These are phyloP conservation scores for Diplosoma virens DNA, from an alignment of 23 tunicate genomes.

Conservation along the genomic window DNA sequence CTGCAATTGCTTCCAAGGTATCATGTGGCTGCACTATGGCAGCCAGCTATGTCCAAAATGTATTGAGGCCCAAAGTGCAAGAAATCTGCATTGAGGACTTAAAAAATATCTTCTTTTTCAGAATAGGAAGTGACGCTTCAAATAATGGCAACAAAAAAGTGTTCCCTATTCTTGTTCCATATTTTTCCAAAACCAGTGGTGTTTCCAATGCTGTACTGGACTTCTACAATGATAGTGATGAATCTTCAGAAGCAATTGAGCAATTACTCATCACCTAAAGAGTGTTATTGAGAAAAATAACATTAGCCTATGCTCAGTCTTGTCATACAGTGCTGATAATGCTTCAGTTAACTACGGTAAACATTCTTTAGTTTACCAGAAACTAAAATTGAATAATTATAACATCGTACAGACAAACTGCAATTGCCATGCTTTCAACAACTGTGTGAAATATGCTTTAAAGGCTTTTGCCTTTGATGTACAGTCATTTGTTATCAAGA, in stretches of 20 bases:
- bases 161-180: neutral
- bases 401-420: neutral
- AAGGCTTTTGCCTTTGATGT: neutral
- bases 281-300: conserved; percentile 9
- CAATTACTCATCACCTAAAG: neutral
- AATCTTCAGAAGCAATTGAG: too few relatives aligned
- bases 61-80: neutral
- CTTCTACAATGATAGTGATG: too few relatives aligned
- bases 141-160: conserved; percentile 3
- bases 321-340: conserved; percentile 4
- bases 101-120: conserved; percentile 9
- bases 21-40: conserved; percentile 16
- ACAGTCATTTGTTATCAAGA: neutral
- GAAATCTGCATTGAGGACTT: neutral
- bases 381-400: conserved; percentile 1
- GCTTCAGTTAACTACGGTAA: conserved; percentile 1
- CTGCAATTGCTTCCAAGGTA: conserved; percentile 10
- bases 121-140: conserved; percentile 11
- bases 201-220: too few relatives aligned
- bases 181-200: too few relatives aligned
- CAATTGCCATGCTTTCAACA: conserved; percentile 12
- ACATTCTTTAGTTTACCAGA: conserved; percentile 11
- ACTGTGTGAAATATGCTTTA: conserved; percentile 10
- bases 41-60: neutral
- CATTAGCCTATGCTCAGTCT: conserved; percentile 10